Evolutionary conservation across 2,797 vertebrate species (phyloP).

Genomic region (Poliocrania exsul): DNA sequence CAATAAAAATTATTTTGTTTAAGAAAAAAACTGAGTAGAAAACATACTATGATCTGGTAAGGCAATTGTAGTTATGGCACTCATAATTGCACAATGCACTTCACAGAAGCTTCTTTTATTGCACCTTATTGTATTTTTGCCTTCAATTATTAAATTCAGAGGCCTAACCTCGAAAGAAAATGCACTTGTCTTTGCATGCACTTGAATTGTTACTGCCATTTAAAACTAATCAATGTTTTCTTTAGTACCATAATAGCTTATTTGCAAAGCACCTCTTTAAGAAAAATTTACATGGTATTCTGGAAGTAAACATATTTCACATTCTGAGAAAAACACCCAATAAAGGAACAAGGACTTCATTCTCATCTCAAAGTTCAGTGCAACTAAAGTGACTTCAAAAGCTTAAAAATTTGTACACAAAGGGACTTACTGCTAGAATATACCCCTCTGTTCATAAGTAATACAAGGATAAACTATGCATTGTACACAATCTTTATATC

Average conservation of each 20-base stretch:
- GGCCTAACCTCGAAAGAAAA: conserved; percentile 45
- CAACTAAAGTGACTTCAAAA: neutral
- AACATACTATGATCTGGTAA: neutral
- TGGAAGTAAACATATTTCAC: conserved; percentile 18
- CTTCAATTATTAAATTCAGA: conserved; percentile 62
- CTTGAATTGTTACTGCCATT: conserved; percentile 69
- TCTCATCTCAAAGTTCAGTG: neutral
- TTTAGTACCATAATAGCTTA: conserved; percentile 72
- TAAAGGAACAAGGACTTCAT: neutral
- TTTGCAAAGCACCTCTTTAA: conserved; percentile 65
- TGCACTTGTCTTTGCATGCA: conserved; percentile 45
- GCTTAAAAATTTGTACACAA: neutral
- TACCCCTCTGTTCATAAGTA: neutral
- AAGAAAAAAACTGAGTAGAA: neutral
- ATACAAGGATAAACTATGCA: neutral
- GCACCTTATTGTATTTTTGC: conserved; percentile 29
- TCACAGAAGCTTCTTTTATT: neutral
- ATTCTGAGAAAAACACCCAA: neutral
- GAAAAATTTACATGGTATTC: conserved; percentile 29
- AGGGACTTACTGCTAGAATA: neutral
- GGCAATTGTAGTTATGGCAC: neutral
- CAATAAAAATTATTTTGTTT: neutral
- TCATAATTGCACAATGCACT: neutral
- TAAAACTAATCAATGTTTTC: conserved; percentile 73
- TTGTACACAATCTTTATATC: neutral